Evolutionary conservation across 53 echinoderm and acorn worm species (phyloP).

Genomic region (Hippasteria phrygiana): DNA sequence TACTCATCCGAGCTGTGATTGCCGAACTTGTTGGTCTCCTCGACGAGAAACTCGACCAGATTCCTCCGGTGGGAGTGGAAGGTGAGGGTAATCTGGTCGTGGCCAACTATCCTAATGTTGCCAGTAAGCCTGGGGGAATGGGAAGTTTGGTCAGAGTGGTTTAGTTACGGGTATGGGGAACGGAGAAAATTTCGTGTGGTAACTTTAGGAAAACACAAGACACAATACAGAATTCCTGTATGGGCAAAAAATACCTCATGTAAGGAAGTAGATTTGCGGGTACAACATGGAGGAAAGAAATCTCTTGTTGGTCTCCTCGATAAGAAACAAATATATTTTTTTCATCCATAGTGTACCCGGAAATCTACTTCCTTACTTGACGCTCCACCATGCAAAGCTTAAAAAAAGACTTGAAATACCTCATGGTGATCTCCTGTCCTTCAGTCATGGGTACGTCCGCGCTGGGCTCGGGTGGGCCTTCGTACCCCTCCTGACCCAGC

Average conservation of each 20-base stretch:
- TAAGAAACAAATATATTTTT: too few relatives aligned
- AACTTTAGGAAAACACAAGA: too few relatives aligned
- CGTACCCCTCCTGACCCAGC: conserved; percentile 82
- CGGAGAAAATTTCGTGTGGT: too few relatives aligned
- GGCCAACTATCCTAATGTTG: conserved; percentile 78
- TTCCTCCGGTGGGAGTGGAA: conserved; percentile 87
- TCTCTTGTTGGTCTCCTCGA: too few relatives aligned
- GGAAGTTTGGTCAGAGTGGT: background rate
- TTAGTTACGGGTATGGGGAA: too few relatives aligned
- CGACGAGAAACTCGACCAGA: conserved; percentile 72
- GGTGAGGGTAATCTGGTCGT: conserved; percentile 73
- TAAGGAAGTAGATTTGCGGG: too few relatives aligned
- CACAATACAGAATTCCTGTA: too few relatives aligned
- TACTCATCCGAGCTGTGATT: conserved; percentile 94
- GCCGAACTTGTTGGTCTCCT: conserved; percentile 83
- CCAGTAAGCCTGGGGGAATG: conserved; percentile 76
- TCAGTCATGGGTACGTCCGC: conserved; percentile 88
- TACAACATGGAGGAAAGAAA: too few relatives aligned
- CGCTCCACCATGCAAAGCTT: too few relatives aligned
- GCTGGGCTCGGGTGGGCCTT: conserved; percentile 87
- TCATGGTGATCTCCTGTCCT: conserved; percentile 87
- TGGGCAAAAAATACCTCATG: too few relatives aligned
- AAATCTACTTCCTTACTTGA: too few relatives aligned
- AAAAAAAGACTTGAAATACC: conserved; percentile 46
- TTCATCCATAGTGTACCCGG: too few relatives aligned